Evolutionary conservation across 1,140 invertebrate genomes (phyloP).

Genomic region (Zaprionus ghesquierei): DNA sequence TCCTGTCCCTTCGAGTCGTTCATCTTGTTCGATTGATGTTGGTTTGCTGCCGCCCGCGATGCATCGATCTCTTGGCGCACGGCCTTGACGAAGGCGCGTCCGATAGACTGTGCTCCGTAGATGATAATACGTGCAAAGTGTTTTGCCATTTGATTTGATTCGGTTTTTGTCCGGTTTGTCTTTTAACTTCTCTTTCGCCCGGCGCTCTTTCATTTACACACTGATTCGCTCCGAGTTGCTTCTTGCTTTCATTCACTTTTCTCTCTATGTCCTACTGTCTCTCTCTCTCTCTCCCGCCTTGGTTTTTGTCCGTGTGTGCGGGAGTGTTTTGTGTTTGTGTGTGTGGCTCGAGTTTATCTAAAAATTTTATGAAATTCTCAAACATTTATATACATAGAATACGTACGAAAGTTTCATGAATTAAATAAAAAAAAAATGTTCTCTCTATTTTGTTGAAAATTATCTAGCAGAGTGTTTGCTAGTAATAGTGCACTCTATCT

Average conservation of each 20-base stretch:
- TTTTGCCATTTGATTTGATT: slow-evolving; percentile 32
- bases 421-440: slow-evolving; percentile 10
- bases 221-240: background rate
- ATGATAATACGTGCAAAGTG: slow-evolving; percentile 46
- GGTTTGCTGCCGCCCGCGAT: slow-evolving; percentile 40
- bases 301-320: background rate
- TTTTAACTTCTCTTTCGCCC: background rate
- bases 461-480: background rate
- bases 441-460: background rate
- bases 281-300: background rate
- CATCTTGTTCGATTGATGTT: slow-evolving; percentile 68
- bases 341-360: slow-evolving; percentile 19
- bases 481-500: background rate
- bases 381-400: slow-evolving; percentile 14
- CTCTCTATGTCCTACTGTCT: background rate
- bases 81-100: slow-evolving; percentile 53
- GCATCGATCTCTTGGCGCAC: slow-evolving; percentile 58
- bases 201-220: background rate
- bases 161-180: background rate
- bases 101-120: slow-evolving; percentile 43
- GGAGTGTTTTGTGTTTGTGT: too few species aligned
- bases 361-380: slow-evolving; percentile 26
- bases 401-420: background rate
- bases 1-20: background rate
- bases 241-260: background rate